These are phyloP conservation scores for Drosophila anomalipes DNA, from an alignment of 2,888 invertebrate genomes.

Conservation along the genomic window DNA sequence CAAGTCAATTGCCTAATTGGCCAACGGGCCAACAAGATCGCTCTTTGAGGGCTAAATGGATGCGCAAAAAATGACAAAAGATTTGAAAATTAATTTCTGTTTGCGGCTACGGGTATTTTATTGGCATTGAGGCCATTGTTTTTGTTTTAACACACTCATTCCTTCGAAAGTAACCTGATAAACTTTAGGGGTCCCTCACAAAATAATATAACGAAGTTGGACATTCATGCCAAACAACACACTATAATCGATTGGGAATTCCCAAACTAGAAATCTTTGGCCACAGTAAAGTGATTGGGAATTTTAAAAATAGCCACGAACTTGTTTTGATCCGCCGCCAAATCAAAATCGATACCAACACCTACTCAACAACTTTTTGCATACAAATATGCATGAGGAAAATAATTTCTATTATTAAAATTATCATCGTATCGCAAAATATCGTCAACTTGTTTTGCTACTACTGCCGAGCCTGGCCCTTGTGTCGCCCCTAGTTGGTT, in stretches of 20 bases:
- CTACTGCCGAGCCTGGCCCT: slow-evolving; percentile 37
- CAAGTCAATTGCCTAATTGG: slow-evolving; percentile 26
- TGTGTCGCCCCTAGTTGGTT: slow-evolving; percentile 15
- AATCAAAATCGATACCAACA: slow-evolving; percentile 32
- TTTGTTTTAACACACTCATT: slow-evolving; percentile 47
- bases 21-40: slow-evolving; percentile 15
- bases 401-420: slow-evolving; percentile 63
- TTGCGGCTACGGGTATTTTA: slow-evolving; percentile 40
- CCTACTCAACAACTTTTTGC: slow-evolving; percentile 43
- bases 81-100: slow-evolving; percentile 64
- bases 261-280: slow-evolving; percentile 71
- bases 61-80: slow-evolving; percentile 37
- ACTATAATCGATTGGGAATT: slow-evolving; percentile 74
- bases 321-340: slow-evolving; percentile 67
- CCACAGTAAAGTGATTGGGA: slow-evolving; percentile 51
- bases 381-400: slow-evolving; percentile 46
- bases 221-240: slow-evolving; percentile 51
- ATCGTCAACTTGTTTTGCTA: slow-evolving; percentile 33
- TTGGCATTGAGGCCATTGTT: slow-evolving; percentile 58
- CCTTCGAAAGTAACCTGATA: slow-evolving; percentile 63
- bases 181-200: slow-evolving; percentile 40
- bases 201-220: slow-evolving; percentile 29
- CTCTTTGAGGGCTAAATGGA: slow-evolving; percentile 47
- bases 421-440: slow-evolving; percentile 33
- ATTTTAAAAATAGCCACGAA: slow-evolving; percentile 58